Base-by-base conservation (phyloP, 1,140 invertebrate genomes). In the Orius insidiosus region DNA sequence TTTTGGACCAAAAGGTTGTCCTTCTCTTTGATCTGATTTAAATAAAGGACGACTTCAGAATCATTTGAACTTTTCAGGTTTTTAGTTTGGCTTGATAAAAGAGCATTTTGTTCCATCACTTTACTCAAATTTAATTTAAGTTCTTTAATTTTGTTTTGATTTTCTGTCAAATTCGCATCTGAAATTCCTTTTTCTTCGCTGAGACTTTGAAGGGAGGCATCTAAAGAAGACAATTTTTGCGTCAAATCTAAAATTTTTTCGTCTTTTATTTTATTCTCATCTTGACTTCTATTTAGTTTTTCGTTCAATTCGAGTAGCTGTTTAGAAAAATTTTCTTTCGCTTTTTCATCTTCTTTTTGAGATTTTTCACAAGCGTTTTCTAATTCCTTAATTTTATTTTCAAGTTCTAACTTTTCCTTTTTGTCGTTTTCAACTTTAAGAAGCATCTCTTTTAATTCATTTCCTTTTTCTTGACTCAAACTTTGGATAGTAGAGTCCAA, bases 361-460 rank as follows among this genome's bases (percentile, higher is more conserved):
- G 55, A 64, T 3, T 24, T 24, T 24, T 24, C 58, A 7, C n/a
- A n/a, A n/a, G 68, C 34, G n/a, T 38, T 36, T 41, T 56, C 54
- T 46, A 51, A 55, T 48, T 59, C 56, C 30, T 53, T 46, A 0
- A 56, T 16, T 15, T 50, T 24, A 7, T 24, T 24, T 24, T 24
- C 24, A 24, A 24, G 24, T 7, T 24, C 24, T 24, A 7, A 3
- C 7, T 24, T 24, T 3, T 24, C 3, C 7, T 24, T 24, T 24
- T 24, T 3, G 24, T 24, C 24, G 7, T 24, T 24, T 24, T 24
- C 24, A 24, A 24, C 24, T 24, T 24, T 24, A 4, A 24, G 24
- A 24, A 24, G 24, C 24, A 24, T 24, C 24, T 24, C 24, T 24
- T 24, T 3, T 24, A 24, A 4, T 24, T 24, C 24, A 7, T 24